Evolutionary conservation across 37 sponge, comb jelly and placozoan genomes (phyloP), one percentile per base, ranked within the genome.

Genomic region (Cliona cf. orientalis): DNA sequence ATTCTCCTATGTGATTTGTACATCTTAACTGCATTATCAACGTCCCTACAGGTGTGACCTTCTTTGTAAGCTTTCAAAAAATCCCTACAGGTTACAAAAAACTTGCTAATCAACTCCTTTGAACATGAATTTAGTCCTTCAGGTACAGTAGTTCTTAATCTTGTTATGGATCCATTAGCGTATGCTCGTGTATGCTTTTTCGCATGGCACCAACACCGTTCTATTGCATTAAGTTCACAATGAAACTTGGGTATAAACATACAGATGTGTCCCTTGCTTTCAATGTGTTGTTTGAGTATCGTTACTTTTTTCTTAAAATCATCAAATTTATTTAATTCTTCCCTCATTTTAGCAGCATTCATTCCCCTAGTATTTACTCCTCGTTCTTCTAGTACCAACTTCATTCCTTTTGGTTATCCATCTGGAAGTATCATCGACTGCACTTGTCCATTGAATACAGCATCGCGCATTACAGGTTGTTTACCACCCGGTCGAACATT

Each of bases 401-500:
- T 44, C 76, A 82, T 76, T 14, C 78, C 79, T 46, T 77, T 77
- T 34, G 84, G 78, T n/a, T n/a, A 23, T 75, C 80, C 46, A 55
- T 79, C 22, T 69, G 79, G n/a, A 37, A 35, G 45, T 2, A 29
- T 67, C 79, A 70, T 81, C 66, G 37, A 42, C 72, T 82, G 84
- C 32, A 49, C 53, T 31, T 77, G 35, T 5, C 85, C 90, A 40
- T 71, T 39, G 35, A 26, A 90, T 17, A 55, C 35, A 38, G 90
- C 84, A 40, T 78, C 76, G 7, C 70, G 40, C 80, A 84, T 90
- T 46, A 39, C 62, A 42, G 90, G 80, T 26, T 71, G 72, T 19
- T 41, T 43, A 5, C 90, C 90, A 26, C 91, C 91, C 23, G 76
- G 76, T 37, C 25, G 3, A n/a, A 90, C 80, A 68, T 90, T 90